Evolutionary conservation across 2,113 vertebrate species (phyloP).

Genomic region (Varanus salvator): DNA sequence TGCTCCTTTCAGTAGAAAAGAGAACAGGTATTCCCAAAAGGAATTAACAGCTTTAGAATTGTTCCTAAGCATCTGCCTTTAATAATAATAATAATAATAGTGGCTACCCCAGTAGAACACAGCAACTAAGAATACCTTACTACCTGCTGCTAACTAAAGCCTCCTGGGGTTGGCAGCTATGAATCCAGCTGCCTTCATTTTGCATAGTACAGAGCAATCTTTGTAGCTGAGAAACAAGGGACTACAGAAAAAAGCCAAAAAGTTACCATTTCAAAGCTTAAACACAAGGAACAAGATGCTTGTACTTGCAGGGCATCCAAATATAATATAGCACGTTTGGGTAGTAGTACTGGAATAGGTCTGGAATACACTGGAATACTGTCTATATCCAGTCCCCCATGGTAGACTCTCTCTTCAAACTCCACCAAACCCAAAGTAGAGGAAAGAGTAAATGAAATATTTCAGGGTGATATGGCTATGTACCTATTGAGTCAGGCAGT

Average conservation of each 20-base stretch:
- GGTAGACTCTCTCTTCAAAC: neutral
- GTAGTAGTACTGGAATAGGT: neutral
- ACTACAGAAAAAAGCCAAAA: conserved; percentile 42
- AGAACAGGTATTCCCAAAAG: neutral
- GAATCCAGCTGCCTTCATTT: neutral
- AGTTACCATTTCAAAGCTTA: conserved; percentile 23
- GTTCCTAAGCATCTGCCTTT: conserved; percentile 47
- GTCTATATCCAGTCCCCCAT: neutral
- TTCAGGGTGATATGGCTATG: too few species aligned
- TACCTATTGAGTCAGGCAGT: neutral
- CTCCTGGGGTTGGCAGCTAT: neutral
- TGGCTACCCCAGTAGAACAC: neutral
- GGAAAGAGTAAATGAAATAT: neutral
- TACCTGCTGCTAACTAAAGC: accelerated
- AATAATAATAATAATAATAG: neutral
- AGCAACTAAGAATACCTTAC: neutral
- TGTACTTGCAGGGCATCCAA: neutral
- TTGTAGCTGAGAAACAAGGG: conserved; percentile 21
- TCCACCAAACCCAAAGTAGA: neutral
- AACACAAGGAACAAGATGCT: conserved; percentile 23
- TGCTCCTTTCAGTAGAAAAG: conserved; percentile 37
- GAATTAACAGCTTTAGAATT: conserved; percentile 55
- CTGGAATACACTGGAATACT: neutral
- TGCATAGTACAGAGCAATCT: neutral
- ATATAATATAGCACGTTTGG: neutral